Base-by-base conservation (phyloP, 2,888 invertebrate genomes). In the Coelogynopora nodosa region DNA sequence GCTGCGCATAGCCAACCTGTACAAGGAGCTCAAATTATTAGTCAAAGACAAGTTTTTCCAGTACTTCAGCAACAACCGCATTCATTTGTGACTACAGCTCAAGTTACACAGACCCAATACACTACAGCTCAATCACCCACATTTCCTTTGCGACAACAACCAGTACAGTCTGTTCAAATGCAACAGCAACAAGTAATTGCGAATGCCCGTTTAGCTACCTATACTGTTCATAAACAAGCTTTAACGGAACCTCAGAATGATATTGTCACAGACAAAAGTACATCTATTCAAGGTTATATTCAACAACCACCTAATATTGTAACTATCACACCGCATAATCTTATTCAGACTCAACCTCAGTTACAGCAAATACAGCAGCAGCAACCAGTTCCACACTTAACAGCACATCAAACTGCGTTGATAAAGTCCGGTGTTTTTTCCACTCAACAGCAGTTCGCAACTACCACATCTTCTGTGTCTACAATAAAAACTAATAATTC, bases 211-310 rank as follows among this genome's bases (percentile, higher is more conserved):
- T 74, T 74, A 2, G 74, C 49, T n/a, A n/a, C n/a, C 5, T 49
- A 49, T 49, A 49, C 74, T 74, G 74, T 74, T 74, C 74, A 74
- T 74, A 74, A 74, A 74, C 74, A 5, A 23, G 23, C 23, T 74
- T 10, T 74, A n/a, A 5, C 74, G 2, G 74, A 74, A 74, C 2
- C 18, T 74, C 74, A 74, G 27, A 74, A 13, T 23, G 74, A 74
- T 13, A n/a, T 26, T 23, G 23, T n/a, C 23, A 23, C 23, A 5
- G 74, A 74, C 5, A 74, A 74, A 26, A 5, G 18, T 5, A 74
- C 74, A 23, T 5, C 27, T 74, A 26, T 13, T 13, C 74, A 74
- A 13, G 27, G 74, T 74, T 74, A n/a, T 74, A 74, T 74, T 74
- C 74, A 74, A 74, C 74, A 74, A 23, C 74, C 74, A 2, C 23